Base-by-base conservation (phyloP, 2,113 vertebrate species). In the Nicator chloris region DNA sequence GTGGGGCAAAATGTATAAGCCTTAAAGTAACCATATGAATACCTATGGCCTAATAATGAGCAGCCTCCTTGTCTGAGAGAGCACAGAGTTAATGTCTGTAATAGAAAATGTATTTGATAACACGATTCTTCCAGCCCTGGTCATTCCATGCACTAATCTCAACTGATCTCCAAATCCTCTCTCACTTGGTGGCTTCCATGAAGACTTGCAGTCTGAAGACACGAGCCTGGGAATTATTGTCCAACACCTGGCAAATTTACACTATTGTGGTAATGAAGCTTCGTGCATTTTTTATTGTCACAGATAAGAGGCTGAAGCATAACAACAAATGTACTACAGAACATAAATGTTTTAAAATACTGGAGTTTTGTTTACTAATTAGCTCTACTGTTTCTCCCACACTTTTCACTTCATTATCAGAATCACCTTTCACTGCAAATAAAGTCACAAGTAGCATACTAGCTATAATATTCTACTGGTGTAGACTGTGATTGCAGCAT, bases 11-110 rank as follows among this genome's bases (percentile, higher is more conserved):
- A 86, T 72, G 63, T 90, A 65, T 63, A 65, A 94, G 40, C 64
- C 51, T 86, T 80, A 95, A 84, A 82, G 66, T 92, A 97, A 93
- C 90, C 63, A 93, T 47, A 27, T 78, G 87, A 91, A 94, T 96
- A 93, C 40, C 61, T 95, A 70, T 91, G 91, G 69, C 51, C 63
- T 90, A 96, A 75, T 65, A 94, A 88, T 78, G 89, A 94, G 91
- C 84, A 94, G 61, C 11, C 37, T 93, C 39, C 86, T 86, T 81
- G 33, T 51, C 40, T 87, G 68, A 89, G 68, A 63, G 45, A 94
- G 61, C 49, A 81, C 61, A 86, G 79, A 92, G 69, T 71, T 90
- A 95, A 92, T 71, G 42, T 88, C 95, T 72, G 60, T 86, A 70
- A 85, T 66, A 93, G 10, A 39, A 69, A 96, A 95, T 85, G n/a